These are phyloP conservation scores for Drosophila varians DNA, from an alignment of 1,140 invertebrate species.

Conservation along the genomic window DNA sequence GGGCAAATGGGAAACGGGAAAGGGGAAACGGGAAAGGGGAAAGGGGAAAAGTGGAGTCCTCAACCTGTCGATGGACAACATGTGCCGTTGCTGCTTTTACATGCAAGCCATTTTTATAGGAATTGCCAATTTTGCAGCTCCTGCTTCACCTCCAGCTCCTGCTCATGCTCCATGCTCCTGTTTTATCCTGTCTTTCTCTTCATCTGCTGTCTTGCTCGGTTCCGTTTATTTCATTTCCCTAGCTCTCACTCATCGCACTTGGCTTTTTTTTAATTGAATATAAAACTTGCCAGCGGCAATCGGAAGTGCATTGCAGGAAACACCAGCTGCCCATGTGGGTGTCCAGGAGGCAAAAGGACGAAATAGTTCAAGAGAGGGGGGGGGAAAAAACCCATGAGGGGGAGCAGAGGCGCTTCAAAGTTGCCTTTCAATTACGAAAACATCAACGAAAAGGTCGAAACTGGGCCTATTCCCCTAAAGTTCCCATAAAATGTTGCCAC, in stretches of 20 bases:
- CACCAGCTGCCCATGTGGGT: slow-evolving; percentile 59
- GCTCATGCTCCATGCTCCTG: no score
- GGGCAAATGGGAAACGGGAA: background rate
- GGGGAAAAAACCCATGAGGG: no score
- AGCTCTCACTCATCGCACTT: slow-evolving; percentile 9
- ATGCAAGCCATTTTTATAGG: slow-evolving; percentile 74
- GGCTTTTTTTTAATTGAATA: slow-evolving; percentile 77
- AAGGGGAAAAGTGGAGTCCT: slow-evolving; percentile 20
- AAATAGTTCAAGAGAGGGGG: slow-evolving; percentile 18
- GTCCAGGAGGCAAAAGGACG: no score
- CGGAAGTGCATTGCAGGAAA: slow-evolving; percentile 78
- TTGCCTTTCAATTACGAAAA: slow-evolving; percentile 80
- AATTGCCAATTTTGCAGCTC: slow-evolving; percentile 68
- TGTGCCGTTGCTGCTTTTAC: slow-evolving; percentile 56
- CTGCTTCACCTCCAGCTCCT: slow-evolving; percentile 15
- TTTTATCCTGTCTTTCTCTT: background rate
- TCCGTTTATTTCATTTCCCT: background rate
- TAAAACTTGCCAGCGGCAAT: slow-evolving; percentile 79
- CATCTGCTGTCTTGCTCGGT: slow-evolving; percentile 10
- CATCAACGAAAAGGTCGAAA: slow-evolving; percentile 60
- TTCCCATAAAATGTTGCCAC: no score
- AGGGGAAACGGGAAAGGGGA: background rate
- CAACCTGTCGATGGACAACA: slow-evolving; percentile 55
- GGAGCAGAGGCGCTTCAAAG: slow-evolving; percentile 37
- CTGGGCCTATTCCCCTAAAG: background rate